Percentiles rank a stretch among this genome's conserved stretches.
These are phyloP conservation scores for Neopipo cinnamomea DNA, from an alignment of 2,113 vertebrate species.

Conservation along the genomic window DNA sequence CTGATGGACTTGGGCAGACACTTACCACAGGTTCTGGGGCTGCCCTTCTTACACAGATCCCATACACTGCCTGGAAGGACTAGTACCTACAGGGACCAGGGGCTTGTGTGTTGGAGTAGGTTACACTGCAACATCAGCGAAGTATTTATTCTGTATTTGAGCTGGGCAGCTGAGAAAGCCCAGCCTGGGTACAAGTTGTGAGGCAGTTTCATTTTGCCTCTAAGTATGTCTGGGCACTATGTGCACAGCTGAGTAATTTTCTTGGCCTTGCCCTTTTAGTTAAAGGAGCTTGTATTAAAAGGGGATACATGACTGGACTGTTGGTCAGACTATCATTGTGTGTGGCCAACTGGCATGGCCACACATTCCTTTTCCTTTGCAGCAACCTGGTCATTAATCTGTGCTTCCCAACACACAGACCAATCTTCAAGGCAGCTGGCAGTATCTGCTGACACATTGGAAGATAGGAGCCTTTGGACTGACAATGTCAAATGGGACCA, in stretches of 20 bases:
- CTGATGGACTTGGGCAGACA: neutral
- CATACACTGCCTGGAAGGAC: neutral
- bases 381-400: neutral
- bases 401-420: neutral
- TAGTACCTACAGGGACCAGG: fast-evolving
- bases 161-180: neutral
- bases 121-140: neutral
- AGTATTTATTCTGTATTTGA: neutral
- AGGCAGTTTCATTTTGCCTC: neutral
- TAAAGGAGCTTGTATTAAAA: neutral
- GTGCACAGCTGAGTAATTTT: neutral
- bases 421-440: neutral
- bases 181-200: neutral
- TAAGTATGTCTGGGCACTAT: neutral
- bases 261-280: neutral
- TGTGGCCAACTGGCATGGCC: too few species aligned
- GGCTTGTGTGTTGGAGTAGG: neutral
- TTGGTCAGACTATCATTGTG: neutral
- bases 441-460: neutral
- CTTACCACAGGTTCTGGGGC: neutral
- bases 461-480: neutral
- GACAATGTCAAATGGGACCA: neutral
- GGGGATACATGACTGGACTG: neutral
- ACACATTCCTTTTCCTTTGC: neutral
- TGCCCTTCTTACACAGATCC: neutral